Base-by-base conservation (phyloP, 2,888 invertebrate genomes). In the Mayetiola destructor region DNA sequence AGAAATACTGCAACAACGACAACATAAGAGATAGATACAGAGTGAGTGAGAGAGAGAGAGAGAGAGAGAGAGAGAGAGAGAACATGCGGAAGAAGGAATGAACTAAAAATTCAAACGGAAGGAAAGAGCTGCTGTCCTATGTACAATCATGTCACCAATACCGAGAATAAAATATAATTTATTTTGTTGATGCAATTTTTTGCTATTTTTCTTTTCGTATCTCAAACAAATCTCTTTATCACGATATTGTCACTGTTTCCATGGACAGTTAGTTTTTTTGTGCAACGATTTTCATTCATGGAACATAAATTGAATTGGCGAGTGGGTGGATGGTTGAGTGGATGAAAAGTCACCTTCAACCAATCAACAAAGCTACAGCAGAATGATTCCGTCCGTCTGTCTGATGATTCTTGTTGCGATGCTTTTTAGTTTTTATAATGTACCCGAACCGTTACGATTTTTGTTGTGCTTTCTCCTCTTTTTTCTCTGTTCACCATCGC, bases 111-210 rank as follows among this genome's bases (percentile, higher is more conserved):
- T n/a, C n/a, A 39, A 39, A 39, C 5, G 23, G 10, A 21, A 27
- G 27, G 27, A 48, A 48, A 27, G 29, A 8, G 27, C 27, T 48
- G 48, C 48, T 27, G 23, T 27, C 16, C 27, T 14, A 27, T n/a
- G n/a, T n/a, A 42, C 42, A 42, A 42, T 42, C 23, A 42, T 23
- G 27, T 48, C 48, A 48, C 48, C n/a, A n/a, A 48, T 27, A 32
- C 32, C 48, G n/a, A n/a, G 48, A n/a, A n/a, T n/a, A n/a, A 48
- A 48, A 48, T 48, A 48, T 48, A 48, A 48, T 48, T 48, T 48
- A 48, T 48, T 48, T 48, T 27, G 23, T 48, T 48, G 23, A 27
- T 48, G 48, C 27, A 14, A 4, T 39, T n/a, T 39, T 40, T 48
- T 23, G 27, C 14, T 42, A n/a, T n/a, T n/a, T n/a, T n/a, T n/a